Evolutionary conservation across 2,797 vertebrate species (phyloP).

Genomic region (Melanogrammus aeglefinus): DNA sequence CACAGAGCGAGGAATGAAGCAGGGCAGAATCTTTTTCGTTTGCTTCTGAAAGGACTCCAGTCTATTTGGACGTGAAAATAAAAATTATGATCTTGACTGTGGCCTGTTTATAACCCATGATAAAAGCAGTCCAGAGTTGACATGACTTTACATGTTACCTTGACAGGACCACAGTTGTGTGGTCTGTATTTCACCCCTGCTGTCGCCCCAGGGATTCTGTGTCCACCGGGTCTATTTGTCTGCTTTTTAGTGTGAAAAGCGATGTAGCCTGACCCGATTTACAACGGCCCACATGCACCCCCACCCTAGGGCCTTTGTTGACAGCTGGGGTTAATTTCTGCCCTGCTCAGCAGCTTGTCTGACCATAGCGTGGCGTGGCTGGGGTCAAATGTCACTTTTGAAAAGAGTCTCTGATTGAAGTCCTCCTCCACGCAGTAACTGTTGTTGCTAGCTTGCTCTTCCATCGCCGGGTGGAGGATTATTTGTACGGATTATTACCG

Average conservation of each 20-base stretch:
- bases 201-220: not conserved
- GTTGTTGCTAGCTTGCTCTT: not conserved
- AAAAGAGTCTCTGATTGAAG: constrained; percentile 30
- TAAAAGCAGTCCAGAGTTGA: not conserved
- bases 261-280: not conserved
- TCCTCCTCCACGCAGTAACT: constrained; percentile 35
- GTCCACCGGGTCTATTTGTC: constrained; percentile 26
- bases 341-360: constrained; percentile 47
- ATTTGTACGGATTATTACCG: not conserved
- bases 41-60: too few species aligned
- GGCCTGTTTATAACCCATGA: not conserved
- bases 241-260: constrained; percentile 22
- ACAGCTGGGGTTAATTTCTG: constrained; percentile 42
- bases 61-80: not conserved
- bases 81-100: too few species aligned
- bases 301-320: constrained; percentile 28
- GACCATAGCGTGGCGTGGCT: constrained; percentile 23
- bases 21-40: too few species aligned
- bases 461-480: not conserved
- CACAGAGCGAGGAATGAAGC: not conserved
- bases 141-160: not conserved
- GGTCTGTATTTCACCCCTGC: not conserved
- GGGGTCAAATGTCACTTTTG: constrained; percentile 36
- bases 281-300: not conserved
- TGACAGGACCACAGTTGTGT: not conserved